Evolutionary conservation across 2,888 invertebrate species (phyloP).

Genomic region (Pammene aurita): DNA sequence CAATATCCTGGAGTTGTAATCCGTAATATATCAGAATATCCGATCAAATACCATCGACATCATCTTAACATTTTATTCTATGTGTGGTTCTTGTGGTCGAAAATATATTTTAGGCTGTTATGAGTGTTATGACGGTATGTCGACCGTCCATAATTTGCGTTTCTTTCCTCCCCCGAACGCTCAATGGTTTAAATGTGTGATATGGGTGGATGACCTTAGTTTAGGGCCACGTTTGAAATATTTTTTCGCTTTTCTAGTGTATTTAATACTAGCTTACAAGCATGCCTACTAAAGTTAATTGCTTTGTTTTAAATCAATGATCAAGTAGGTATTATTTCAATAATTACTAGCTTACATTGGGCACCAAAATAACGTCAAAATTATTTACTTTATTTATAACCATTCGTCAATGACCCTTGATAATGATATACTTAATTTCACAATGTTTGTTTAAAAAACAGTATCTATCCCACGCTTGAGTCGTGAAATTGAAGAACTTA

Average conservation of each 20-base stretch:
- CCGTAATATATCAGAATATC: not conserved
- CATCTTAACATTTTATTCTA: slow-evolving; percentile 29
- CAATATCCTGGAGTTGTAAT: slow-evolving; percentile 1
- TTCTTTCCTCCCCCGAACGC: not conserved
- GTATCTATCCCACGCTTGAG: not conserved
- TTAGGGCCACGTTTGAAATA: no score
- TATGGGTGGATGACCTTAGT: no score
- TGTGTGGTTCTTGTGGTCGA: slow-evolving; percentile 10
- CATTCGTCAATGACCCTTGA: no score
- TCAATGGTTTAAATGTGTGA: not conserved
- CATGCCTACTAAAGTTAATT: no score
- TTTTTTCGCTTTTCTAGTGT: no score
- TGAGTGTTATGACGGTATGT: slow-evolving; percentile 4
- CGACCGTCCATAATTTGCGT: not conserved
- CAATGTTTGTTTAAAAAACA: not conserved
- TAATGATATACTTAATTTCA: no score
- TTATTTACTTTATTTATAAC: no score
- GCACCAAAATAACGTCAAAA: no score
- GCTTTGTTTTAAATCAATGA: no score
- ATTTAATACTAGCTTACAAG: no score
- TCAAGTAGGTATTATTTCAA: no score
- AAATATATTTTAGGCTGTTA: slow-evolving; percentile 14
- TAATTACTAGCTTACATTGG: no score
- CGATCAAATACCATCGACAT: slow-evolving; percentile 12
- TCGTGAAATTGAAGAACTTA: slow-evolving; percentile 2